phyloP scores from a whole-genome alignment of 2,888 invertebrate genomes.

The Drosophila flavopinicola region DNA sequence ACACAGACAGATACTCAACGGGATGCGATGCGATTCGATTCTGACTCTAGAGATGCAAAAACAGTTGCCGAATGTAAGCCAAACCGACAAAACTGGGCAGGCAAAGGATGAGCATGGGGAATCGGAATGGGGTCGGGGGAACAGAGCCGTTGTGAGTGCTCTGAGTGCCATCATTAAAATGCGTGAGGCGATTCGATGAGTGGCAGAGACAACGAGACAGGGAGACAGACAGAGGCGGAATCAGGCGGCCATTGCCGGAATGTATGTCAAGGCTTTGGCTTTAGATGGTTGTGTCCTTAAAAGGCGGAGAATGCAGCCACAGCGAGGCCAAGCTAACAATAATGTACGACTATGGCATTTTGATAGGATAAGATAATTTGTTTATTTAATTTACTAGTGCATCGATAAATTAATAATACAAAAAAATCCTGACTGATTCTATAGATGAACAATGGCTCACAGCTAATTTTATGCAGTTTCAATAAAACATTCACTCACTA shows the following conservation, averaged over 20 bases:
- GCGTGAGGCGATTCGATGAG: constrained; percentile 2
- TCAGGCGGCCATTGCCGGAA: constrained; percentile 40
- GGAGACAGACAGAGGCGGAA: too few species aligned
- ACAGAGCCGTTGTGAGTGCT: constrained; percentile 12
- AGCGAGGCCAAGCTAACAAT: too few species aligned
- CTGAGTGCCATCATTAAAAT: constrained; percentile 47
- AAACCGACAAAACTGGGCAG: constrained; percentile 19
- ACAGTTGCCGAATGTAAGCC: constrained; percentile 36
- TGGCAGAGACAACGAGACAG: not conserved
- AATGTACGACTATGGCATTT: too few species aligned
- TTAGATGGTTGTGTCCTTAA: not conserved
- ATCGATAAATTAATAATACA: too few species aligned
- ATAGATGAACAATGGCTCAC: too few species aligned
- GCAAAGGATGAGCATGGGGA: not conserved
- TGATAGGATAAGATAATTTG: too few species aligned
- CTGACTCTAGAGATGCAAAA: constrained; percentile 33
- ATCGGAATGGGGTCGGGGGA: not conserved
- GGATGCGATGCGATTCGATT: constrained; percentile 6
- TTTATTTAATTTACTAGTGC: too few species aligned
- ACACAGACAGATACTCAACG: constrained; percentile 3
- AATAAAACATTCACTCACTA: too few species aligned
- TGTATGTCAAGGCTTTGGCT: constrained; percentile 35
- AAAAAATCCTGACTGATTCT: too few species aligned
- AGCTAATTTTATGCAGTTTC: too few species aligned
- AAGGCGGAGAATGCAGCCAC: not conserved